Evolutionary conservation across 2,888 invertebrate genomes (phyloP).

Genomic region (Eledona agricola): DNA sequence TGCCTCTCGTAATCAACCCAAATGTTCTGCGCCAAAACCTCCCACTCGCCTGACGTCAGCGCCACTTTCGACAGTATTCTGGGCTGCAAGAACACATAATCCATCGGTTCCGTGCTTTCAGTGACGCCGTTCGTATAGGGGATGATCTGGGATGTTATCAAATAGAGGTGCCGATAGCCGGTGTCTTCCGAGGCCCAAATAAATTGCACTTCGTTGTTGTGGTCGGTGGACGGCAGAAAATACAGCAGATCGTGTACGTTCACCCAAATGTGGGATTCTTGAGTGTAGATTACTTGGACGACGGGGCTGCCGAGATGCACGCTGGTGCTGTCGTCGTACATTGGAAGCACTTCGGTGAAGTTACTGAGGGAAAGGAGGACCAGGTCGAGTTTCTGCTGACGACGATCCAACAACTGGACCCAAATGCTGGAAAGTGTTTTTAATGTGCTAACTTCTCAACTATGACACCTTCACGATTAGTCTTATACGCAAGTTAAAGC

Average conservation of each 20-base stretch:
- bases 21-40: constrained; percentile 83
- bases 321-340: constrained; percentile 61
- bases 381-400: constrained; percentile 85
- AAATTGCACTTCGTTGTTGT: constrained; percentile 66
- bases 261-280: constrained; percentile 85
- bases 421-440: constrained; percentile 74
- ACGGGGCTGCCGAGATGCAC: constrained; percentile 61
- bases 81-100: constrained; percentile 66
- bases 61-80: constrained; percentile 76
- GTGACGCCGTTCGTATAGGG: constrained; percentile 66
- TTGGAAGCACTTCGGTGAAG: constrained; percentile 71
- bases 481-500: too few relatives aligned
- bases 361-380: constrained; percentile 82
- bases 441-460: too few relatives aligned
- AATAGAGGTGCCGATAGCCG: constrained; percentile 88
- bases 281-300: constrained; percentile 70
- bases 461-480: too few relatives aligned
- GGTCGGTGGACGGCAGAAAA: constrained; percentile 74
- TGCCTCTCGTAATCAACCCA: constrained; percentile 85
- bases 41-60: constrained; percentile 93
- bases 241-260: constrained; percentile 92
- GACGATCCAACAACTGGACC: constrained; percentile 89
- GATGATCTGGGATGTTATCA: constrained; percentile 72
- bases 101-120: constrained; percentile 63
- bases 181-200: constrained; percentile 94